phyloP scores from a whole-genome alignment of 1,140 invertebrate genomes.

The Elysia chlorotica region DNA sequence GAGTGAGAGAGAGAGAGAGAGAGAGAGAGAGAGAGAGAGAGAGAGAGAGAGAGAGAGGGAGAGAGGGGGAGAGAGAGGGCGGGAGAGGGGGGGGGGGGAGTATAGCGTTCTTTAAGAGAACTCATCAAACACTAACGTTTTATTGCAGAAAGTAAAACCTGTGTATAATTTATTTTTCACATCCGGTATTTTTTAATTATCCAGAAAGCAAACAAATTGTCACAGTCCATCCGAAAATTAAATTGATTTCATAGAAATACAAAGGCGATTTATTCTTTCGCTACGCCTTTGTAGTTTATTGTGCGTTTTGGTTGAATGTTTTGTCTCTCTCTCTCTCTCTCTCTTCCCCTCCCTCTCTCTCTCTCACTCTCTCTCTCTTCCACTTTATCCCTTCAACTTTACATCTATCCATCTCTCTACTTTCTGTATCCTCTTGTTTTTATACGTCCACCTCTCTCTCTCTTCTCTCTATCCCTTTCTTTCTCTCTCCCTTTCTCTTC shows the following conservation, averaged over 20 bases:
- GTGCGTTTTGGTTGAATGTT: too few relatives aligned
- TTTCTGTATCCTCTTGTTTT: too few relatives aligned
- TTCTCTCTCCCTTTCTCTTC: not conserved
- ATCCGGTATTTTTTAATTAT: too few relatives aligned
- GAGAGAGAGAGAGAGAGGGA: not conserved
- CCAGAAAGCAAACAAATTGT: too few relatives aligned
- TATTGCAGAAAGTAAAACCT: too few relatives aligned
- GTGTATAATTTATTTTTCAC: too few relatives aligned
- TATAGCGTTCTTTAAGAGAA: not conserved
- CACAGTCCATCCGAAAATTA: too few relatives aligned
- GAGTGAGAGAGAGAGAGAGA: not conserved
- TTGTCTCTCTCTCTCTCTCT: not conserved
- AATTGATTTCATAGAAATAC: too few relatives aligned
- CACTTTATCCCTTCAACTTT: not conserved
- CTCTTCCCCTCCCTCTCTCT: not conserved
- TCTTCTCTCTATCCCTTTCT: not conserved
- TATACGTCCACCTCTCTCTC: too few relatives aligned
- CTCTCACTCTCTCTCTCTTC: not conserved
- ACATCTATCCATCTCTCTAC: not conserved
- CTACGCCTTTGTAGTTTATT: too few relatives aligned
- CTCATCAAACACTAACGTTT: too few relatives aligned
- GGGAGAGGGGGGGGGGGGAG: not conserved
- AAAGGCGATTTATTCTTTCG: too few relatives aligned
- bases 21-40: not conserved
- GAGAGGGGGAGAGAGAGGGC: not conserved